A percentile compares a stretch with the other conserved stretches of the same genome.
Conservation (phyloP, 2,888 invertebrate genomes). For the Microdon myrmicae region DNA sequence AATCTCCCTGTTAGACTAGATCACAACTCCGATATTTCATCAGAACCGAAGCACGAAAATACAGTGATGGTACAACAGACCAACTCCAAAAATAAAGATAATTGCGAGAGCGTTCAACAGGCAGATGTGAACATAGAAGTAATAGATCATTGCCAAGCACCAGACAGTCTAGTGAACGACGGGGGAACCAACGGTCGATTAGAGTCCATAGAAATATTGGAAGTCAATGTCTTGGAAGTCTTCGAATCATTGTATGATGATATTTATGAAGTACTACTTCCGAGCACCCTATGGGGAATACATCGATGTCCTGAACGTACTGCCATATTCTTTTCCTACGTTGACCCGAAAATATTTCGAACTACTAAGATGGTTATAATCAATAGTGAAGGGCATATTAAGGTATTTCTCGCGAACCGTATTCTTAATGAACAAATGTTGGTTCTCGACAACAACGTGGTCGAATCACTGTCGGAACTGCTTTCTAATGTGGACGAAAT, state of each 20-base stretch:
- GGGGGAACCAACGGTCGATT: not conserved
- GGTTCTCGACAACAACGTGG: slow-evolving; percentile 21
- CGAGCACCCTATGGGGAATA: slow-evolving; percentile 57
- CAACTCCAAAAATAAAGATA: too few relatives aligned
- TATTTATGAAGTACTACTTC: slow-evolving; percentile 53
- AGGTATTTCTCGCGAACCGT: slow-evolving; percentile 34
- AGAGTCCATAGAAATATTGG: slow-evolving; percentile 13
- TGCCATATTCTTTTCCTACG: slow-evolving; percentile 54
- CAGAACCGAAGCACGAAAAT: too few relatives aligned
- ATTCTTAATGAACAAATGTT: slow-evolving; percentile 37
- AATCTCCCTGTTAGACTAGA: too few relatives aligned
- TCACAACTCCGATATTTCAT: too few relatives aligned
- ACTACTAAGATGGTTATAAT: slow-evolving; percentile 53
- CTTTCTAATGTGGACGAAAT: slow-evolving; percentile 44
- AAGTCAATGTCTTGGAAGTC: slow-evolving; percentile 27
- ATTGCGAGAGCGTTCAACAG: slow-evolving; percentile 5
- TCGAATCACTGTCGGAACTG: slow-evolving; percentile 35
- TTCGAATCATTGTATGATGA: slow-evolving; percentile 56
- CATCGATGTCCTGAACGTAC: slow-evolving; percentile 56
- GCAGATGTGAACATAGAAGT: slow-evolving; percentile 16
- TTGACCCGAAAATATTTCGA: slow-evolving; percentile 47
- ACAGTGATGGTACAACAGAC: too few relatives aligned
- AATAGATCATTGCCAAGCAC: not conserved
- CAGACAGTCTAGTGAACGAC: not conserved
- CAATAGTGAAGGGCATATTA: slow-evolving; percentile 31